Evolutionary conservation across 53 echinoderm and acorn worm genomes (phyloP).

Genomic region (Actinopyga echinites): DNA sequence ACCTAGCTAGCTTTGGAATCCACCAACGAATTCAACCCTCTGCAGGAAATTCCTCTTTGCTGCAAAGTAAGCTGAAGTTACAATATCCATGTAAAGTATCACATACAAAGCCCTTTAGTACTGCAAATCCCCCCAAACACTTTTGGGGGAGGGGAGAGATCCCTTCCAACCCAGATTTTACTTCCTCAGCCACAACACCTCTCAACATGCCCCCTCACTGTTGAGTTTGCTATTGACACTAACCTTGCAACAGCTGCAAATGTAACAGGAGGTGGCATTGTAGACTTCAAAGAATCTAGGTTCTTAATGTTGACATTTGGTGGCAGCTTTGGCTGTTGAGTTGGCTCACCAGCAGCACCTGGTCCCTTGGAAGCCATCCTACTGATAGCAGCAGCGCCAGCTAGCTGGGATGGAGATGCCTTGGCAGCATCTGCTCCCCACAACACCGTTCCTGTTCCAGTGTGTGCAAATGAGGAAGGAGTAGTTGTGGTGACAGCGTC

Average conservation of each 20-base stretch:
- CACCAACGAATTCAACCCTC: too few species aligned
- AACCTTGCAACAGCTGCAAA: constrained; percentile 89
- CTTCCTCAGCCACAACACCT: too few species aligned
- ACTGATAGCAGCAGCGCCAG: constrained; percentile 63
- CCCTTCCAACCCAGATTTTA: too few species aligned
- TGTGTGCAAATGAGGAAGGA: constrained; percentile 69
- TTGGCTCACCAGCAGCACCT: constrained; percentile 27
- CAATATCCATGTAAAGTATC: too few species aligned
- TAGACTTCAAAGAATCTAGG: constrained; percentile 70
- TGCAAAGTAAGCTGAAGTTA: too few species aligned
- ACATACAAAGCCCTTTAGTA: too few species aligned
- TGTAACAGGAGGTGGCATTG: constrained; percentile 82
- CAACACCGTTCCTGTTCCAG: constrained; percentile 75
- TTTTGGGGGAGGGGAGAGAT: too few species aligned
- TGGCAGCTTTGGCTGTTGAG: constrained; percentile 63
- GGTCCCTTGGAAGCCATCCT: constrained; percentile 32
- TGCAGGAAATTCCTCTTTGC: too few species aligned
- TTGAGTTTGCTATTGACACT: background rate
- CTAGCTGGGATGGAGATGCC: constrained; percentile 47
- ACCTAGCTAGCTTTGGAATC: too few species aligned
- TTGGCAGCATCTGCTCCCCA: constrained; percentile 75
- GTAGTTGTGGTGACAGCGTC: constrained; percentile 38
- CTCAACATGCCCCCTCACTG: too few species aligned
- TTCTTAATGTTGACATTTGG: constrained; percentile 95
- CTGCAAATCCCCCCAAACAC: too few species aligned